These are phyloP conservation scores for Melinaea marsaeus DNA, from an alignment of 2,888 invertebrate species.

Conservation along the genomic window DNA sequence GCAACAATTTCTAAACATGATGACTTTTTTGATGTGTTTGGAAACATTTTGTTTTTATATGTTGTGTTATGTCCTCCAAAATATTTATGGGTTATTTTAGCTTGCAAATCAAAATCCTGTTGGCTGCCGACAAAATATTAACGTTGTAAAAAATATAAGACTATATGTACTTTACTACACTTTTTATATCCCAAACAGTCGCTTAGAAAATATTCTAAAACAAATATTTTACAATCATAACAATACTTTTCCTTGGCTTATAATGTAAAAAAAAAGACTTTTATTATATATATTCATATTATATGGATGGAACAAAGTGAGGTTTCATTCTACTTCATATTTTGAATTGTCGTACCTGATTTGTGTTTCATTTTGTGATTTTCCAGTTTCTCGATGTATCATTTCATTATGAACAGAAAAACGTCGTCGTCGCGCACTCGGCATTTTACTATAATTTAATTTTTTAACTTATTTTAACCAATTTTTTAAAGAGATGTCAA, in stretches of 20 bases:
- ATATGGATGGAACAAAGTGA: too few species aligned
- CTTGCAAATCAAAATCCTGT: constrained; percentile 36
- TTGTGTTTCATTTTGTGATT: constrained; percentile 48
- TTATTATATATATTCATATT: background rate
- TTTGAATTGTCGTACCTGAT: constrained; percentile 42
- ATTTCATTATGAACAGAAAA: constrained; percentile 64
- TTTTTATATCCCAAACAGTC: background rate
- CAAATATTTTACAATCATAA: background rate
- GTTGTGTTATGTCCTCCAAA: constrained; percentile 34
- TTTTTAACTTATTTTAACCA: constrained; percentile 23
- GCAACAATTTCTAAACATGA: constrained; percentile 40
- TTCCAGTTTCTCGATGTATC: constrained; percentile 38
- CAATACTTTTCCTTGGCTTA: too few species aligned
- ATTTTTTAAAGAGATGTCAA: constrained; percentile 25
- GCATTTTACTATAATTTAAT: constrained; percentile 48
- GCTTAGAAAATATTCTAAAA: background rate
- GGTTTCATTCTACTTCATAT: too few species aligned
- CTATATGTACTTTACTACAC: background rate
- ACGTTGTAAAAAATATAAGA: background rate
- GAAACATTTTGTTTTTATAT: constrained; percentile 41
- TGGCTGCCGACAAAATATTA: constrained; percentile 35
- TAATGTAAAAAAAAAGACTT: background rate
- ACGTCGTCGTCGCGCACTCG: constrained; percentile 60
- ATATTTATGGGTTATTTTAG: constrained; percentile 33
- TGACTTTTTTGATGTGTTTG: constrained; percentile 44